Evolutionary conservation across 2,113 vertebrate species (phyloP).

Genomic region (Cercopithecus mona): DNA sequence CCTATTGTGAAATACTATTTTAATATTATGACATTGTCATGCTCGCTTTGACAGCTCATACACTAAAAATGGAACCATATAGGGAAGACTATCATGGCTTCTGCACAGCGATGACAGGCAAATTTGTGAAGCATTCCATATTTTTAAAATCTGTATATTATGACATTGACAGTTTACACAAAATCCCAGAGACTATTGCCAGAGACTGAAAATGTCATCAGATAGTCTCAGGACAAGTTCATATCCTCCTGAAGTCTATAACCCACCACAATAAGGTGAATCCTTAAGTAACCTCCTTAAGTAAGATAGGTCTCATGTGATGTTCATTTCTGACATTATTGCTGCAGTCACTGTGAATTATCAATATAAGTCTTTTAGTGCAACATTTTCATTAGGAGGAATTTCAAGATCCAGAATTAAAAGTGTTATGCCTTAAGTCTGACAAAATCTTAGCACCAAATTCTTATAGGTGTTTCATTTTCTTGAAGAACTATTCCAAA

Average conservation of each 20-base stretch:
- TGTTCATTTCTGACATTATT: neutral
- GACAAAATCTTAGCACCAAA: slow-evolving; percentile 25
- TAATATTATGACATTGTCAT: neutral
- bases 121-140: neutral
- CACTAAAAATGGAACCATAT: neutral
- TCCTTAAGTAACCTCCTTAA: neutral
- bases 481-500: neutral
- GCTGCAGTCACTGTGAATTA: neutral
- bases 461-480: slow-evolving; percentile 35
- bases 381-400: slow-evolving; percentile 35
- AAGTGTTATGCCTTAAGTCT: neutral
- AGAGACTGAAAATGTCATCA: slow-evolving; percentile 12
- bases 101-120: neutral
- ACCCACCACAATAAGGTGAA: neutral
- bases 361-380: neutral
- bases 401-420: slow-evolving; percentile 47
- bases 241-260: neutral
- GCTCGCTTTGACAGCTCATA: neutral
- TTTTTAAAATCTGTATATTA: neutral
- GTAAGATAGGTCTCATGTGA: neutral
- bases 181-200: neutral
- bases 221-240: neutral
- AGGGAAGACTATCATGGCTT: neutral
- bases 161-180: neutral
- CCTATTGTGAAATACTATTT: neutral